Conservation (phyloP, 2,888 invertebrate species). For the Drosophila robusta region DNA sequence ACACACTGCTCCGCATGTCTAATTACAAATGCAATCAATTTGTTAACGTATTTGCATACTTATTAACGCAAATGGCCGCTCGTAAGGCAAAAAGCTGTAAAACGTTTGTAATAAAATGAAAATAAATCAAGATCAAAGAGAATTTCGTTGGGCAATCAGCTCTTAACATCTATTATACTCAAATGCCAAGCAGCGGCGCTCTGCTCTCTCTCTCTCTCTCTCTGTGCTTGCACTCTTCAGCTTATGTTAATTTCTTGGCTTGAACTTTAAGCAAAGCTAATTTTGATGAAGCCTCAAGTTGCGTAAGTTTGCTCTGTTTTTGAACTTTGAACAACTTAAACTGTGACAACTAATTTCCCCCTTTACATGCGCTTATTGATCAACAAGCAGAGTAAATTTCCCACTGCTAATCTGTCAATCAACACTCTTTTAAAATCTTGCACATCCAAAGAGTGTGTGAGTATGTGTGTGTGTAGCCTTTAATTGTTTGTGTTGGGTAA, state of each 20-base stretch:
- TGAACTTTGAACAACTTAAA: constrained; percentile 12
- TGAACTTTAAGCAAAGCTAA: not conserved
- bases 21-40: constrained; percentile 41
- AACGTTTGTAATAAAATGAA: not conserved
- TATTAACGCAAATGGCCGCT: constrained; percentile 7
- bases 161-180: constrained; percentile 6
- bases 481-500: constrained; percentile 46
- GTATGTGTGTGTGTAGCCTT: constrained; percentile 23
- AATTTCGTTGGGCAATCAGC: not conserved
- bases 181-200: not conserved
- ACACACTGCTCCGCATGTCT: constrained; percentile 3
- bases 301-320: constrained; percentile 9
- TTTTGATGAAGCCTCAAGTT: constrained; percentile 2
- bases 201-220: not conserved
- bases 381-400: constrained; percentile 22
- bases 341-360: constrained; percentile 4
- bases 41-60: constrained; percentile 32
- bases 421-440: constrained; percentile 35
- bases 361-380: constrained; percentile 2
- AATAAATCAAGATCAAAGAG: constrained; percentile 25
- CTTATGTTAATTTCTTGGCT: constrained; percentile 15
- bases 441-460: constrained; percentile 2
- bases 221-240: not conserved
- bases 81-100: not conserved
- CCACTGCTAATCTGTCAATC: constrained; percentile 40